Conservation (phyloP, 2,113 vertebrate species). For the Otus sunia region DNA sequence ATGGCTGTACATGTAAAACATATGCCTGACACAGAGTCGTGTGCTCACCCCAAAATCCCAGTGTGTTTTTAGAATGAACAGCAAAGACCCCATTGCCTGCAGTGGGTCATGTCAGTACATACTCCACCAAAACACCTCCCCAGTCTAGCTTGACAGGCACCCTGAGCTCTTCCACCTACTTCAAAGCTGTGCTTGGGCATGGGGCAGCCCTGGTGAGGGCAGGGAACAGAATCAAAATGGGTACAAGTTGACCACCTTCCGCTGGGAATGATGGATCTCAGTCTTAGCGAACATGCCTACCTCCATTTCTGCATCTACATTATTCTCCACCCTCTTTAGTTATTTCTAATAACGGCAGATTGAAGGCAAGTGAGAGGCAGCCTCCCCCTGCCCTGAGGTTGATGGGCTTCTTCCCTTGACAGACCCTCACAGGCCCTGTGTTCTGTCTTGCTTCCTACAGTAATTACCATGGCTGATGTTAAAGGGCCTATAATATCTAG, state of each 20-base stretch:
- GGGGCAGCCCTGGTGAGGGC: neutral
- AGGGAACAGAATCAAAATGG: neutral
- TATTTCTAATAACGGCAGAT: neutral
- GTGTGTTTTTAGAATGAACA: neutral
- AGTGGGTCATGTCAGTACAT: neutral
- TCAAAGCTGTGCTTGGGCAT: neutral
- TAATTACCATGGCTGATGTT: neutral
- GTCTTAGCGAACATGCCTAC: rapidly evolving
- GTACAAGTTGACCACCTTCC: neutral
- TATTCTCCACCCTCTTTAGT: neutral
- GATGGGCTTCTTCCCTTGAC: neutral
- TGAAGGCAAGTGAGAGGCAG: neutral
- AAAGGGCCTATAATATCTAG: neutral
- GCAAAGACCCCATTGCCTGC: neutral
- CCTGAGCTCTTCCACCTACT: neutral
- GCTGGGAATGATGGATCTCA: neutral
- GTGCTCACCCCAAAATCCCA: neutral
- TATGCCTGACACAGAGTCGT: neutral
- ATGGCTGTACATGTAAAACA: neutral
- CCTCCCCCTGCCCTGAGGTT: neutral
- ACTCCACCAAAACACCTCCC: neutral
- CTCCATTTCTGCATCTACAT: neutral
- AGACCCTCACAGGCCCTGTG: neutral
- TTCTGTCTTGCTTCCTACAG: neutral
- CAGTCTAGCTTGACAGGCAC: neutral